Evolutionary conservation across 1,140 invertebrate genomes (phyloP).

Genomic region (Plodia interpunctella): DNA sequence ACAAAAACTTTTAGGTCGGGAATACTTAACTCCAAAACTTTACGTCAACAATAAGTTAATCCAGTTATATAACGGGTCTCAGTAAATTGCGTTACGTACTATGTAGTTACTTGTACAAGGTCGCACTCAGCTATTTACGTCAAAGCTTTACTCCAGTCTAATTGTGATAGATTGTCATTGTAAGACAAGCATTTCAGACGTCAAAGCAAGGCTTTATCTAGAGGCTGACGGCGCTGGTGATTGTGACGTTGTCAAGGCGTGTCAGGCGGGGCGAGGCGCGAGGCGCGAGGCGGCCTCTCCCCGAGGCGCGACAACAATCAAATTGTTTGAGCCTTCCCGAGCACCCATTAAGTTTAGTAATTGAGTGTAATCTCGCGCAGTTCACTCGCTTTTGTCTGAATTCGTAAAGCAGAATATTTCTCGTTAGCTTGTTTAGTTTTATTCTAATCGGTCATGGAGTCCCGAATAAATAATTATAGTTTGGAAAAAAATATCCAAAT

Average conservation of each 20-base stretch:
- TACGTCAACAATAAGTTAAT: no score
- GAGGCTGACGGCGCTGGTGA: constrained; percentile 9
- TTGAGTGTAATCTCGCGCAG: constrained; percentile 16
- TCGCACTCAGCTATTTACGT: background rate
- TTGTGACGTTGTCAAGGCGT: constrained; percentile 13
- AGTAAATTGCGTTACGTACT: no score
- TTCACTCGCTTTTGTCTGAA: background rate
- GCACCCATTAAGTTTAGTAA: constrained; percentile 12
- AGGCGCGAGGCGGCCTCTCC: background rate
- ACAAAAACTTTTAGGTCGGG: no score
- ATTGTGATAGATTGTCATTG: constrained; percentile 15
- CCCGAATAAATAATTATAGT: background rate
- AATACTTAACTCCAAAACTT: no score
- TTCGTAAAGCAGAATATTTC: background rate
- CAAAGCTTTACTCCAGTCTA: constrained; percentile 8
- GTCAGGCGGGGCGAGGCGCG: background rate
- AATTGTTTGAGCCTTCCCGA: constrained; percentile 11
- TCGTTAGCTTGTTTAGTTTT: background rate
- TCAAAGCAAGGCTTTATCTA: constrained; percentile 13
- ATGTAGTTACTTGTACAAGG: background rate
- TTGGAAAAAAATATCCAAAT: no score
- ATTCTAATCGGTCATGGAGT: no score
- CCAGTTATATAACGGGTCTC: no score
- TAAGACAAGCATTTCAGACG: constrained; percentile 11
- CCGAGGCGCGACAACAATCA: constrained; percentile 11